Evolutionary conservation across 2,113 vertebrate genomes (phyloP).

Genomic region (Chaetura pelagica): DNA sequence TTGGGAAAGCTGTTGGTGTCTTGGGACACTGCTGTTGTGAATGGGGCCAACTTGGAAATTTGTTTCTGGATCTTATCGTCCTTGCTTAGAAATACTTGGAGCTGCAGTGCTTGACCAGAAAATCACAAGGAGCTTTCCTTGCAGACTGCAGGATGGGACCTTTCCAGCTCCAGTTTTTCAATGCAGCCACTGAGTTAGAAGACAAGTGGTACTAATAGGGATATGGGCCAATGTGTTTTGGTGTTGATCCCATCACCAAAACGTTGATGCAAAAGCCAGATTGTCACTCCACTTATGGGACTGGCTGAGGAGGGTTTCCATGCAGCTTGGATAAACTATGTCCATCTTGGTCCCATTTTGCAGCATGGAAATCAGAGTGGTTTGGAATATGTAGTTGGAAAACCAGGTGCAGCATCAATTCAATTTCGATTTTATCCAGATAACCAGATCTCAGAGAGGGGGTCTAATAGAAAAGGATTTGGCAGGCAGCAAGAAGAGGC

Average conservation of each 20-base stretch:
- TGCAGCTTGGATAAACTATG: background rate
- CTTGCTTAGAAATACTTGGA: background rate
- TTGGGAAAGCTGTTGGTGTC: background rate
- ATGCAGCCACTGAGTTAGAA: background rate
- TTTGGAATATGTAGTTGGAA: slow-evolving; percentile 19
- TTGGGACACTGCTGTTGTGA: background rate
- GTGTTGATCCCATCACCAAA: background rate
- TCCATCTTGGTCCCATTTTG: background rate
- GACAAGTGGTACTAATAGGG: background rate
- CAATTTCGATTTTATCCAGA: slow-evolving; percentile 27
- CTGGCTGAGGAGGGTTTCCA: background rate
- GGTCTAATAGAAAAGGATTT: background rate
- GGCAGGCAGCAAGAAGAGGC: background rate
- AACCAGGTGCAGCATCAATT: slow-evolving; percentile 41
- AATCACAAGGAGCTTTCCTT: background rate
- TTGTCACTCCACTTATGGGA: fast-evolving
- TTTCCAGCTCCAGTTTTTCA: background rate
- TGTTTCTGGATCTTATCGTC: background rate
- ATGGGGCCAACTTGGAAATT: background rate
- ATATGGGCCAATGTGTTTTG: background rate
- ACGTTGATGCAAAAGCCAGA: background rate
- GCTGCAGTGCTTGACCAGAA: background rate
- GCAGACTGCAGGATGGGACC: background rate
- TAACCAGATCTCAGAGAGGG: background rate
- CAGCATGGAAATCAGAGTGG: background rate